Evolutionary conservation across 2,113 vertebrate genomes (phyloP).

Genomic region (Lathamus discolor): DNA sequence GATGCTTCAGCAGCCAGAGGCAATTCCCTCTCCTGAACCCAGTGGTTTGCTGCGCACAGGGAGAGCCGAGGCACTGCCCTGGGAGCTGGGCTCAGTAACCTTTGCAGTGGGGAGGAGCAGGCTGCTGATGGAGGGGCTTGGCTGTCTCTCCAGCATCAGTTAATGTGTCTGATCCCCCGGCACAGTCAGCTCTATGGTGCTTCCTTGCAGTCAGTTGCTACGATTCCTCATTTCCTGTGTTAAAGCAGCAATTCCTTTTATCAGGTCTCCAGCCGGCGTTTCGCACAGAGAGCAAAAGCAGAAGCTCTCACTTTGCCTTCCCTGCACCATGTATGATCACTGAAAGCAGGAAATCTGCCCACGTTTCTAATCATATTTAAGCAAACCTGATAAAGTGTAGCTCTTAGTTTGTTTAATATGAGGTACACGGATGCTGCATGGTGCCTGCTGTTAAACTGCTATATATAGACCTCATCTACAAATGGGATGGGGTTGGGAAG

Average conservation of each 20-base stretch:
- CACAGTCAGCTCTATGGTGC: not conserved
- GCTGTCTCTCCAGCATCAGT: not conserved
- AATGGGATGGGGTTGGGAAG: not conserved
- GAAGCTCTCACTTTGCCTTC: not conserved
- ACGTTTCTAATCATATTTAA: not conserved
- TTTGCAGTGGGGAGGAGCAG: not conserved
- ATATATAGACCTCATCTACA: not conserved
- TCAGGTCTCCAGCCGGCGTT: not conserved
- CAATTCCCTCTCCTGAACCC: not conserved
- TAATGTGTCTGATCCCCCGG: not conserved
- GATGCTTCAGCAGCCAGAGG: not conserved
- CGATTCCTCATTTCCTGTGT: not conserved
- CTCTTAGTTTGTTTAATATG: not conserved
- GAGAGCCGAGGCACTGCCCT: fast-evolving
- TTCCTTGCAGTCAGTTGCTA: not conserved
- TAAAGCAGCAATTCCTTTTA: not conserved
- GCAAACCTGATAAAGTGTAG: not conserved
- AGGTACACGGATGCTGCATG: not conserved
- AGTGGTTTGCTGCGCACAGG: not conserved
- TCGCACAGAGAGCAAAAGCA: not conserved
- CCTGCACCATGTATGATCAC: not conserved
- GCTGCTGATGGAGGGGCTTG: not conserved
- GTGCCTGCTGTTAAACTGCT: not conserved
- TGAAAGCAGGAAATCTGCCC: not conserved
- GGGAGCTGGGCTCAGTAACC: not conserved